Evolutionary conservation across 2,797 vertebrate genomes (phyloP), one percentile per base, ranked within the genome.

Genomic region (Fundulus diaphanus): DNA sequence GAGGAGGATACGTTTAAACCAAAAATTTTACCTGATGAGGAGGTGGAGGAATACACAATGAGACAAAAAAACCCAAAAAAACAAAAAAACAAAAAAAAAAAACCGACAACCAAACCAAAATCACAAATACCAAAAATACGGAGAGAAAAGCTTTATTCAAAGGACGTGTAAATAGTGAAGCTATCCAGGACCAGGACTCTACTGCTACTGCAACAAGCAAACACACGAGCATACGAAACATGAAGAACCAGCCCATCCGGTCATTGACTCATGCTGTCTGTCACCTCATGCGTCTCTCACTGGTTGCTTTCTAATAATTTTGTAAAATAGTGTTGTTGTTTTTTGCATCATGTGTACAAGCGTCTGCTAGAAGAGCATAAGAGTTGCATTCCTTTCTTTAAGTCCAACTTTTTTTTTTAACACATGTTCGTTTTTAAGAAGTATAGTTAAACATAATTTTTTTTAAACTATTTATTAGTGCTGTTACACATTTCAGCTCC

Each of bases 101-200:
- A 87, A 91, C 86, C 29, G 80, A 93, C 92, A 94, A 93, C 92
- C 91, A 94, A 92, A 95, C 95, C 94, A 95, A 95, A 95, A 95
- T 93, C 92, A 88, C 93, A 95, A 94, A 95, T 95, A 95, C 94
- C 95, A 95, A 97, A 97, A 96, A 96, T 95, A 95, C 90, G 94
- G 95, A 96, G 95, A 96, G 96, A 96, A 95, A 96, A 97, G 97
- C 96, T 97, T 97, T 97, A 97, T 96, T 96, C 96, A 96, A 97
- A 96, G 96, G 96, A 96, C 93, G 94, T 96, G 96, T 97, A 96
- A 94, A 96, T 96, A 96, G 89, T 92, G 92, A 94, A 90, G 92
- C 92, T 93, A 90, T 95, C 94, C 94, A 95, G 94, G 94, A 94
- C 93, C 92, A 94, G 93, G 85, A 88, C 87, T 86, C 76, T 85